Base-by-base conservation (phyloP, 1,140 invertebrate genomes). In the Drosophila kurseongensis region DNA sequence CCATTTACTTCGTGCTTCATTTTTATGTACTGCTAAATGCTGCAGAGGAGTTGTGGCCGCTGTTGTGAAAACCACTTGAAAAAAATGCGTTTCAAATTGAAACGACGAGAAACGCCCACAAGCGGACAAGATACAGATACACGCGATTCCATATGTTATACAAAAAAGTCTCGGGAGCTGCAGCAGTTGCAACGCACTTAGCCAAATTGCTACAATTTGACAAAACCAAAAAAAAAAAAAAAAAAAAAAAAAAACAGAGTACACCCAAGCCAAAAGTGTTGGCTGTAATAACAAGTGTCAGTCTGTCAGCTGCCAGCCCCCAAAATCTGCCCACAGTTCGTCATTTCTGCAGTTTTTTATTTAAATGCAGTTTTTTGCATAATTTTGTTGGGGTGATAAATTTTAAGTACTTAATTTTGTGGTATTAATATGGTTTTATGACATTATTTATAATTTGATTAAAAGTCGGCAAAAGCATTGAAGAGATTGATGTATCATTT, bases 211-310 rank as follows among this genome's bases (percentile, higher is more conserved):
- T 71, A 74, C 73, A 77, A 85, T 77, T 85, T 76, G 62, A 77
- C 66, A 82, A 73, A 40, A n/a, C n/a, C n/a, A n/a, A n/a, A n/a
- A n/a, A n/a, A n/a, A n/a, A n/a, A 45, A n/a, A 40, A 65, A 57
- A 7, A 47, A 27, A 51, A 27, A 47, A 23, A 42, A 18, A 36
- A 54, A 50, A 60, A 10, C 16, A 13, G 44, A 18, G 52, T 55
- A 77, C 58, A 78, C 75, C 76, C 69, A 80, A 55, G 66, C 63
- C 35, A 50, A 58, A 45, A 80, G 78, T 84, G 77, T 76, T 85
- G 83, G 59, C 75, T 74, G 57, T 82, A 90, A 90, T 82, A 90
- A 90, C 85, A 90, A 88, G 85, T 90, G 85, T 90, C 75, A 90
- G 85, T 72, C 68, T 72, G 68, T 72, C 68, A 72, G 68, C 52